A percentile compares a stretch with the other conserved stretches of the same genome.
phyloP scores from a whole-genome alignment of 2,797 vertebrate species.

The Carcharodon carcharias region DNA sequence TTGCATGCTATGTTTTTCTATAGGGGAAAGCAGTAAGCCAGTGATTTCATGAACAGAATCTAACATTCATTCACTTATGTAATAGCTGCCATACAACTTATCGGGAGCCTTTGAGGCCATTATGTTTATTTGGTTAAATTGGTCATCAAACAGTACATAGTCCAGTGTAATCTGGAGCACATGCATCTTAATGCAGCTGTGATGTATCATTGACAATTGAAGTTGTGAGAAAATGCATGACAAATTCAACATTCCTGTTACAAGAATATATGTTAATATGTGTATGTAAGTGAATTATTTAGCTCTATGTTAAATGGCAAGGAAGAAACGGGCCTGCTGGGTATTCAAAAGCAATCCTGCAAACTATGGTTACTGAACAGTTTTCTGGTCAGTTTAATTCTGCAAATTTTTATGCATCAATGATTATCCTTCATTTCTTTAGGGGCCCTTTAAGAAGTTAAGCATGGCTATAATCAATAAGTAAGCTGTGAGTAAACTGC shows the following conservation, averaged over 20 bases:
- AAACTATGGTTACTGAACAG: not conserved
- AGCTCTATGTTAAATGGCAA: not conserved
- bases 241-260: not conserved
- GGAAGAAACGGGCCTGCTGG: not conserved
- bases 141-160: not conserved
- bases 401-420: not conserved
- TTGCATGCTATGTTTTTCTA: too few species aligned
- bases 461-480: not conserved
- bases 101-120: not conserved
- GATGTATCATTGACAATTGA: not conserved
- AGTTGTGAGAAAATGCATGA: not conserved
- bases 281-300: not conserved
- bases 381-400: not conserved
- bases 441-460: not conserved
- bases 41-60: too few species aligned
- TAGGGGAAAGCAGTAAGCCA: too few species aligned
- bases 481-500: not conserved
- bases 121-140: not conserved
- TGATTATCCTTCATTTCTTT: not conserved
- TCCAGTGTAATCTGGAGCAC: not conserved
- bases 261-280: not conserved
- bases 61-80: not conserved
- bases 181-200: not conserved
- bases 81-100: not conserved
- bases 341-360: not conserved